Evolutionary conservation across 2,797 vertebrate species (phyloP), one percentile per base, ranked within the genome.

Genomic region (Ispidina lecontei): DNA sequence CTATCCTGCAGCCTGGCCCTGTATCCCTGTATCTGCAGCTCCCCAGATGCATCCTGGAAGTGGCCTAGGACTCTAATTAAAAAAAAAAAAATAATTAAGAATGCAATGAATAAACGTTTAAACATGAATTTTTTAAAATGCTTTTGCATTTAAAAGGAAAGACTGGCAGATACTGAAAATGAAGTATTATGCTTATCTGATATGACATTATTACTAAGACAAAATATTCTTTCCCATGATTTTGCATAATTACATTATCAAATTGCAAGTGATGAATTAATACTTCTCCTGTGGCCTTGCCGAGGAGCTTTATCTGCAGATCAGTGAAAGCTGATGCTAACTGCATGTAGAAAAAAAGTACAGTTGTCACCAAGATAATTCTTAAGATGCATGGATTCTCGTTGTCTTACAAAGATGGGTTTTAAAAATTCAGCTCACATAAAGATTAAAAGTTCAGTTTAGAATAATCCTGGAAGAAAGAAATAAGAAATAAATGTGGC

Each of bases 241-340:
- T 93, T 87, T 89, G 43, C 51, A 28, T 85, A 85, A 83, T 44
- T 92, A 33, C 35, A 78, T 47, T 80, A 69, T 77, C 37, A 83
- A 37, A 72, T 72, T 85, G 55, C 51, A 89, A 63, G 29, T 69
- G 10, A 41, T 63, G 21, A 89, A 64, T 60, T 84, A 80, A 37
- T 75, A n/a, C 31, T 59, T 94, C 18, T 73, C 14, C 25, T 17
- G 10, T 67, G 46, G 51, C 62, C 72, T 81, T 37, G n/a, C 15
- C 43, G 52, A 79, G 51, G 47, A 87, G 14, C 51, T 92, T 22
- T 49, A 20, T 39, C 37, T 37, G 23, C 9, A 47, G 59, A 75
- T 89, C 39, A 87, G 31, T 65, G 54, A 91, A 85, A 85, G 26
- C 8, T 64, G 46, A 69, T 79, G n/a, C 12, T 87, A 84, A 35